phyloP scores from a whole-genome alignment of 2,888 invertebrate species.

The Chromoteleia sp. region DNA sequence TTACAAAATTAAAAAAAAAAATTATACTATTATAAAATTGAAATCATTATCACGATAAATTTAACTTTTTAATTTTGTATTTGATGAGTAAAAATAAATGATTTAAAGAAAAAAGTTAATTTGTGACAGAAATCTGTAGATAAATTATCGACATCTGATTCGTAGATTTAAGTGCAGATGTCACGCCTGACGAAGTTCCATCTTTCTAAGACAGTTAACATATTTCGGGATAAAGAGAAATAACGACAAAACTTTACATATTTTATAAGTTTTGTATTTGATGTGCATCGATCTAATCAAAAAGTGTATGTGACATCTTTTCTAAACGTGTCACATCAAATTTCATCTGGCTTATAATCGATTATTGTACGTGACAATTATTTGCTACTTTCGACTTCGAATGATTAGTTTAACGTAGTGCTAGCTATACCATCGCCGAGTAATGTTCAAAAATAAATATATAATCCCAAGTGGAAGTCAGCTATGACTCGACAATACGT shows the following conservation, averaged over 20 bases:
- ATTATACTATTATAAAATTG: too few relatives aligned
- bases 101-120: not conserved
- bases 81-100: too few relatives aligned
- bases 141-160: slow-evolving; percentile 5
- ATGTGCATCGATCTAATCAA: slow-evolving; percentile 2
- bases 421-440: not conserved
- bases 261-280: slow-evolving; percentile 14
- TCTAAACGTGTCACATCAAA: slow-evolving; percentile 4
- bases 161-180: not conserved
- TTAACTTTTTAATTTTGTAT: too few relatives aligned
- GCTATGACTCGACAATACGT: slow-evolving; percentile 34
- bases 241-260: too few relatives aligned
- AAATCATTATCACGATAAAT: too few relatives aligned
- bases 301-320: slow-evolving; percentile 6
- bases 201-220: too few relatives aligned
- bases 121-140: not conserved
- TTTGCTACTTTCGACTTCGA: not conserved
- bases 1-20: too few relatives aligned
- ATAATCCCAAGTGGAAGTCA: slow-evolving; percentile 7
- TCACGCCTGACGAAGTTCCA: not conserved
- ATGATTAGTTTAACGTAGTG: not conserved
- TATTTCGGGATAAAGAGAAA: too few relatives aligned
- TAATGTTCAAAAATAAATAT: slow-evolving; percentile 44
- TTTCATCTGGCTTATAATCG: not conserved
- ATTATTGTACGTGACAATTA: not conserved